Base-by-base conservation (phyloP, 2,888 invertebrate genomes). In the Ligdia adustata region DNA sequence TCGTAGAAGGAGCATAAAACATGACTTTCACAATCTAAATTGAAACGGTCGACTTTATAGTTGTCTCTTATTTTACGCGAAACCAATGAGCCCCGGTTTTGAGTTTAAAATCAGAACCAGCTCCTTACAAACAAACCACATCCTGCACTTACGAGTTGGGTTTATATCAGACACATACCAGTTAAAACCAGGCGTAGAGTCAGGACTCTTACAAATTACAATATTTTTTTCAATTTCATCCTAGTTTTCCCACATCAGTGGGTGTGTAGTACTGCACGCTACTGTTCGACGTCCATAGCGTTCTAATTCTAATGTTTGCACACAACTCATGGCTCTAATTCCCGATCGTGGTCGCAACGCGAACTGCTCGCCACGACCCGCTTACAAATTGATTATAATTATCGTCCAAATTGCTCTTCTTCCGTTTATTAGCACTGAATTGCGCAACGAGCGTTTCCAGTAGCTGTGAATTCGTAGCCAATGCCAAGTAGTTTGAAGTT, bases 301-400 rank as follows among this genome's bases (percentile, higher is more conserved):
- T 41, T 57, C 48, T 55, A 57, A 60, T 62, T 57, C 33, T 32
- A 37, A 45, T 52, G 46, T 43, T 34, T 22, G 54, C 46, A 41
- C 40, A 45, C 39, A 45, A 34, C 45, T 45, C 37, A 31, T 43
- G 33, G 38, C 42, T 28, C 38, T 42, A 42, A 48, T 50, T 57
- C 42, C 46, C 52, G 46, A 57, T 60, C 61, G 57, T 64, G 63
- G 55, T 56, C 65, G 55, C 57, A 52, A 55, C 57, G 62, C 66
- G 65, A 63, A 64, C 57, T 61, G 68, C 67, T 64, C 60, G 67
- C 63, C 59, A 61, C 60, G 59, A 55, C 62, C 66, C 52, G 64
- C 64, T 64, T 64, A 62, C 64, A 69, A 77, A 75, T 78, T 74
- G 68, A 67, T 64, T 66, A 63, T 67, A 74, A 76, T 73, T 75